Percentiles rank a stretch among this genome's conserved stretches.
These are phyloP conservation scores for Coendou prehensilis DNA, from an alignment of 2,797 vertebrate species.

Conservation along the genomic window DNA sequence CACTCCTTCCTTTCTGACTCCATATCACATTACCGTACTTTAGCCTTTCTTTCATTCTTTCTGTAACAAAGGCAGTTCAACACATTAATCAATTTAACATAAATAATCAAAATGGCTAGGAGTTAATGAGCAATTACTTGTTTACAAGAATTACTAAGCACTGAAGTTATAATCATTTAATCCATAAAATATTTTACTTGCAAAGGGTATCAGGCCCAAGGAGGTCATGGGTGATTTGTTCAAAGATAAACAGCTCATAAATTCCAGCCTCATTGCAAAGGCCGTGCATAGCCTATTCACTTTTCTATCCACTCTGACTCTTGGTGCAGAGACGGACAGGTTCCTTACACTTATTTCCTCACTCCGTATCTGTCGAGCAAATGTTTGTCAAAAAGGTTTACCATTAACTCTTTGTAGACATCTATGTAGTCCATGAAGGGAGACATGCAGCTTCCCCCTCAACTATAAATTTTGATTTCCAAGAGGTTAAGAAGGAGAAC, in stretches of 20 bases:
- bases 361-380: background rate
- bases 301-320: background rate
- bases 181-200: slow-evolving; percentile 19
- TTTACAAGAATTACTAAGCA: slow-evolving; percentile 17
- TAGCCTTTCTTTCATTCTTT: slow-evolving; percentile 13
- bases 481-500: background rate
- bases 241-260: background rate
- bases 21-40: background rate
- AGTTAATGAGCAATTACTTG: background rate
- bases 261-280: background rate
- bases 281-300: background rate
- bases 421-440: background rate
- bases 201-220: background rate
- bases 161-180: background rate
- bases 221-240: background rate
- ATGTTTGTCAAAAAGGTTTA: background rate
- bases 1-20: background rate
- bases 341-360: background rate
- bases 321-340: background rate
- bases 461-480: slow-evolving; percentile 32
- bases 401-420: background rate
- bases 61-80: background rate
- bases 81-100: slow-evolving; percentile 19
- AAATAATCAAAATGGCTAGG: slow-evolving; percentile 17
- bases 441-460: background rate